Evolutionary conservation across 2,888 invertebrate genomes (phyloP).

Genomic region (Amphipoea oculea): DNA sequence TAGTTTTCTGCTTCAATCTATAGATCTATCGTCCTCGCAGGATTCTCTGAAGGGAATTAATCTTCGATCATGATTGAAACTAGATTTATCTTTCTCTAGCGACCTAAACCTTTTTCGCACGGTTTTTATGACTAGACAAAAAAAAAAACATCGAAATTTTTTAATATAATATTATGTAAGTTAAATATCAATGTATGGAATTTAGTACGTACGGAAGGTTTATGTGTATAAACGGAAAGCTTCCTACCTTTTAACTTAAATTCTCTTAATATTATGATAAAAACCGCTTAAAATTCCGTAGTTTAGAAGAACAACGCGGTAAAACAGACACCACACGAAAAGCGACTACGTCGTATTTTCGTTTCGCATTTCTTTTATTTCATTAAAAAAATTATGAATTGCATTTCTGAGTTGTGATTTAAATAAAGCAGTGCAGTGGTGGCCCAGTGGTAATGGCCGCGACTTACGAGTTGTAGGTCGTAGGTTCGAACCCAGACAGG

Average conservation of each 20-base stretch:
- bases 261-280: not conserved
- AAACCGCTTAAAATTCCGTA: not conserved
- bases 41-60: not conserved
- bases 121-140: not conserved
- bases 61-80: not conserved
- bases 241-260: not conserved
- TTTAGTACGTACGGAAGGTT: not conserved
- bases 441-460: too few species aligned
- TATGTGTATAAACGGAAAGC: not conserved
- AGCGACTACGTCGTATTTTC: not conserved
- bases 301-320: not conserved
- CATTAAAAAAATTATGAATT: too few species aligned
- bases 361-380: not conserved
- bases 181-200: not conserved
- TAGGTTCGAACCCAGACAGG: too few species aligned
- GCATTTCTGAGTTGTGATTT: not conserved
- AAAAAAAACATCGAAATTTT: not conserved
- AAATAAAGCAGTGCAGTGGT: too few species aligned
- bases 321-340: not conserved
- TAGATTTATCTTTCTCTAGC: not conserved
- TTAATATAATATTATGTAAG: not conserved
- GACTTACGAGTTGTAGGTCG: too few species aligned
- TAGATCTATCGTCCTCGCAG: not conserved
- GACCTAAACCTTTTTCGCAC: not conserved
- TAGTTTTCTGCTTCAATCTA: not conserved